Evolutionary conservation across 2,113 vertebrate species (phyloP), one percentile per base, ranked within the genome.

Genomic region (Microtus pennsylvanicus): DNA sequence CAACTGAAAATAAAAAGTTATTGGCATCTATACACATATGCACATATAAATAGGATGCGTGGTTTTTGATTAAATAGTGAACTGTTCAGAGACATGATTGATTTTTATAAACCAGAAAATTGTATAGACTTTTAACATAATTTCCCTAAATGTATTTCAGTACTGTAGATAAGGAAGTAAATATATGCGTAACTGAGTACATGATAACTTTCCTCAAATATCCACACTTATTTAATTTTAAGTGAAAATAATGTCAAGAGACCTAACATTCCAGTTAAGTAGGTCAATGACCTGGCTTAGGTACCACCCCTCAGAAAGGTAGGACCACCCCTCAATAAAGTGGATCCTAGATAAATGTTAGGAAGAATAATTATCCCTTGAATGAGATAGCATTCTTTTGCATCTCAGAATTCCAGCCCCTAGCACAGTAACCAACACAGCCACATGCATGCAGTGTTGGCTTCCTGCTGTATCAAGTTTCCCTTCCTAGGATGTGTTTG

Each of bases 181-280:
- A 83, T 87, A 1, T 75, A 65, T 90, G 33, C 10, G 65, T 87
- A 93, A 81, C 85, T 87, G 1, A 82, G 45, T 55, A 77, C 80
- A 33, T 58, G 3, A 88, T 61, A 55, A 3, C 17, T 47, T 96
- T 86, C 65, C 33, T 89, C 69, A 50, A 50, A 55, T 93, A 50
- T 38, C 9, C n/a, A 28, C 24, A 26, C 16, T 90, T 83, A 87
- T 61, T 89, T 90, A 91, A 77, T 87, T 86, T 90, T 67, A 80
- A 74, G 33, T 94, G 69, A 81, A 89, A 58, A 87, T 50, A 81
- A 42, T 86, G 21, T 75, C 78, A 42, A 89, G 61, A 65, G 80
- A 4, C 22, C 22, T 58, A 26, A 26, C 12, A 65, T 65, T 65
- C 7, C 4, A 2, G 24, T 65, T 85, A 14, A 2, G 58, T 83